Percentiles rank a stretch among this genome's conserved stretches.
These are phyloP conservation scores for Galleria mellonella DNA, from an alignment of 1,140 invertebrate genomes.

Conservation along the genomic window DNA sequence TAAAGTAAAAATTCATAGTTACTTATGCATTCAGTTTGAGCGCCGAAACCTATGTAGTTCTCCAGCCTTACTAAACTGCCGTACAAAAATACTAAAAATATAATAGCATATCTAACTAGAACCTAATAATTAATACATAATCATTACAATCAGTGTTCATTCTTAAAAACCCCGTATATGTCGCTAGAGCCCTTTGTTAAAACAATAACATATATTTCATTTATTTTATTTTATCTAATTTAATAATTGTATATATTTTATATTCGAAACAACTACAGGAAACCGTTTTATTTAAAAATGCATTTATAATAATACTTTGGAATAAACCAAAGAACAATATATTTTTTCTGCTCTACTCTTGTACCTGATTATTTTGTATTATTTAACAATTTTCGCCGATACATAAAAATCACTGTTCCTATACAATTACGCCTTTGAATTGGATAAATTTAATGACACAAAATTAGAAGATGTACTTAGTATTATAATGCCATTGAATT, in stretches of 20 bases:
- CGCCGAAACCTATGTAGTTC: no score
- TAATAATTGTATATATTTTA: not conserved
- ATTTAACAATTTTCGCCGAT: constrained; percentile 3
- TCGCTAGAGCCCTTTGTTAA: no score
- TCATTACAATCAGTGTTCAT: no score
- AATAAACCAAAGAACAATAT: constrained; percentile 8
- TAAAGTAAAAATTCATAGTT: no score
- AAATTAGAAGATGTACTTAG: not conserved
- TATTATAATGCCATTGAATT: not conserved
- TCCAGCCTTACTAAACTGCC: no score
- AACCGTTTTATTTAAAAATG: not conserved
- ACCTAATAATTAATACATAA: no score
- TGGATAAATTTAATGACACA: not conserved
- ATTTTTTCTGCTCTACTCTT: constrained; percentile 4
- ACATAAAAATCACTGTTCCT: not conserved
- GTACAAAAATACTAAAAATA: no score
- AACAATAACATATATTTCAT: no score
- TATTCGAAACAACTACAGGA: not conserved
- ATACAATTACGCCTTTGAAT: not conserved
- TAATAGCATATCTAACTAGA: no score
- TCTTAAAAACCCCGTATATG: no score
- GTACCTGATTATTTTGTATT: constrained; percentile 19
- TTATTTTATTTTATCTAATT: no score
- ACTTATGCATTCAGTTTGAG: no score
- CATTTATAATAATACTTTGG: constrained; percentile 5